phyloP scores from a whole-genome alignment of 1,140 invertebrate species.

The Kradibia gibbosae region DNA sequence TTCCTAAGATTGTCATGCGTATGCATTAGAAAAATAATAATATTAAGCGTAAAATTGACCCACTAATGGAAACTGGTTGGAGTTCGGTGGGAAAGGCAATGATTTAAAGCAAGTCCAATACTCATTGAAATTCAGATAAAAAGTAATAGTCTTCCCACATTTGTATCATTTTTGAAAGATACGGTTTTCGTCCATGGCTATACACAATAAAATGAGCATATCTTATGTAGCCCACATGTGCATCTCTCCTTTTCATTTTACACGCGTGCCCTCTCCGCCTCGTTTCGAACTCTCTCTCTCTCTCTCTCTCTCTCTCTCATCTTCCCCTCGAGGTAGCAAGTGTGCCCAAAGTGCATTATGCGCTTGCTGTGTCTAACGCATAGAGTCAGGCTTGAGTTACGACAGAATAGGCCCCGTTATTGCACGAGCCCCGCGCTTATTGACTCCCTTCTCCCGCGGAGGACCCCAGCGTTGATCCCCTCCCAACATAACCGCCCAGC shows the following conservation, averaged over 20 bases:
- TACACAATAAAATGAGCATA: constrained; percentile 30
- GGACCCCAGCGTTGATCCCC: background rate
- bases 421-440: constrained; percentile 66
- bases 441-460: constrained; percentile 46
- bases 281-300: background rate
- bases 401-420: constrained; percentile 72
- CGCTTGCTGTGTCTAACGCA: constrained; percentile 42
- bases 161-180: constrained; percentile 30
- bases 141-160: background rate
- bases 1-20: too few relatives aligned
- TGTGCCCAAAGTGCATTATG: constrained; percentile 32
- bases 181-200: constrained; percentile 56
- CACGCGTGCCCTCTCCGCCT: background rate
- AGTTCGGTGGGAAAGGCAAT: too few relatives aligned
- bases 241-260: background rate
- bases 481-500: background rate
- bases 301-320: background rate
- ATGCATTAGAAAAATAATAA: too few relatives aligned
- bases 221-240: constrained; percentile 32
- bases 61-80: background rate
- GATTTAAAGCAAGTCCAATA: too few relatives aligned
- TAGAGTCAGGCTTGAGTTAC: constrained; percentile 64
- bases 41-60: too few relatives aligned
- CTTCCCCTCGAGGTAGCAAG: constrained; percentile 4
- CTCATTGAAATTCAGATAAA: background rate